phyloP scores from a whole-genome alignment of 2,797 vertebrate genomes.

The Cyclopterus lumpus region DNA sequence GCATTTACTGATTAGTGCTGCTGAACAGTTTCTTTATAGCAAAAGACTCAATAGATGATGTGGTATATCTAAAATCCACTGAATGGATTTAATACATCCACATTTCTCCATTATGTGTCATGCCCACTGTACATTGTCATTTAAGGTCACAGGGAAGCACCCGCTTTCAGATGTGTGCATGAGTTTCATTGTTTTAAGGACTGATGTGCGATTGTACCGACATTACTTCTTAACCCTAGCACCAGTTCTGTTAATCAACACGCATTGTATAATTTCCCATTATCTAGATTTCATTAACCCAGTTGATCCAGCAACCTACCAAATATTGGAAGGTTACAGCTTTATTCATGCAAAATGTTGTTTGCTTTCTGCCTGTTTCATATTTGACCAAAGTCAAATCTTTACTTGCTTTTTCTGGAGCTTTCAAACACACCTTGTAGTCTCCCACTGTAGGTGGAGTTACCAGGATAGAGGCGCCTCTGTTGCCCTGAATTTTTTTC shows the following conservation, averaged over 20 bases:
- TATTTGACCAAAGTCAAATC: neutral
- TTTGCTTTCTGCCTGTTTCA: neutral
- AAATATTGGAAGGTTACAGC: neutral
- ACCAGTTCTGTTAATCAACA: neutral
- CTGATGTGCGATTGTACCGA: neutral
- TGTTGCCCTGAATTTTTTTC: too few relatives aligned
- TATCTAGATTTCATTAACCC: neutral
- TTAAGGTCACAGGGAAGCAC: neutral
- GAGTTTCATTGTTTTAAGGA: neutral
- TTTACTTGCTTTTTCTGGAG: neutral
- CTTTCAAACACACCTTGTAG: neutral
- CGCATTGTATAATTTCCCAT: neutral
- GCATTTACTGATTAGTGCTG: neutral
- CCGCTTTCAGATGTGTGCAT: neutral
- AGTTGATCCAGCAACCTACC: neutral
- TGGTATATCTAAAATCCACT: neutral
- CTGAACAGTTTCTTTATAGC: neutral
- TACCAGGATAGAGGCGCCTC: too few relatives aligned
- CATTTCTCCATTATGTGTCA: neutral
- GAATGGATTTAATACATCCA: neutral
- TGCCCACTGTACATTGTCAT: too few relatives aligned
- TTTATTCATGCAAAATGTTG: neutral
- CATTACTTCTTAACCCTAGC: neutral
- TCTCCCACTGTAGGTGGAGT: neutral
- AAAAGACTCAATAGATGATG: neutral